Percentiles rank a stretch among this genome's conserved stretches.
phyloP scores from a whole-genome alignment of 1,140 invertebrate genomes.

The Propsilocerus akamusi region DNA sequence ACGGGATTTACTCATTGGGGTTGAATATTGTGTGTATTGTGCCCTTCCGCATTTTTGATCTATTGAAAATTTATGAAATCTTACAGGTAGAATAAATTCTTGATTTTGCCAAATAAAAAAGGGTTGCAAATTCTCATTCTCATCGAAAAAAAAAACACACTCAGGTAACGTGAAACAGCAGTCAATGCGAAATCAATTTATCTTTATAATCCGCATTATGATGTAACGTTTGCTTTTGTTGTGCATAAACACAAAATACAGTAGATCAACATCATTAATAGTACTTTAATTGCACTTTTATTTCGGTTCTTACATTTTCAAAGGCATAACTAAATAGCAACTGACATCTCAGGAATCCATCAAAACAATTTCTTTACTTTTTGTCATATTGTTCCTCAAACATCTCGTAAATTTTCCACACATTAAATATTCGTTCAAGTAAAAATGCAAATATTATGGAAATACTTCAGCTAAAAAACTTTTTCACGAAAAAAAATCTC shows the following conservation, averaged over 20 bases:
- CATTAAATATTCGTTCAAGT: not conserved
- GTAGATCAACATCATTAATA: not conserved
- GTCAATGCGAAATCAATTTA: not conserved
- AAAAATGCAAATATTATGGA: not conserved
- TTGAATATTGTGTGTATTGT: no score
- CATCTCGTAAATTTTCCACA: not conserved
- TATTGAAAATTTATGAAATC: no score
- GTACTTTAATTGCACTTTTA: not conserved
- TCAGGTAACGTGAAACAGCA: no score
- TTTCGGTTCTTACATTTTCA: not conserved
- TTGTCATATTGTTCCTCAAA: not conserved
- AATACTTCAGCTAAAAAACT: not conserved
- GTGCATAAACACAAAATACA: not conserved
- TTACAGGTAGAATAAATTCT: no score
- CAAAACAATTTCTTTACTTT: slow-evolving; percentile 1
- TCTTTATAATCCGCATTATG: not conserved
- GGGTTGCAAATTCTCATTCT: no score
- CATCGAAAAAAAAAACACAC: no score
- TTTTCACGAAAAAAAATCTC: not conserved
- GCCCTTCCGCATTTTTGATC: no score
- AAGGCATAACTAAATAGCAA: not conserved
- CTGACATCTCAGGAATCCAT: not conserved
- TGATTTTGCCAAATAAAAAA: no score
- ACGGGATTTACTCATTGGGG: no score
- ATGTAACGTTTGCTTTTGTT: not conserved